Base-by-base conservation (phyloP, 2,797 vertebrate species). In the Rhinatrema bivittatum region DNA sequence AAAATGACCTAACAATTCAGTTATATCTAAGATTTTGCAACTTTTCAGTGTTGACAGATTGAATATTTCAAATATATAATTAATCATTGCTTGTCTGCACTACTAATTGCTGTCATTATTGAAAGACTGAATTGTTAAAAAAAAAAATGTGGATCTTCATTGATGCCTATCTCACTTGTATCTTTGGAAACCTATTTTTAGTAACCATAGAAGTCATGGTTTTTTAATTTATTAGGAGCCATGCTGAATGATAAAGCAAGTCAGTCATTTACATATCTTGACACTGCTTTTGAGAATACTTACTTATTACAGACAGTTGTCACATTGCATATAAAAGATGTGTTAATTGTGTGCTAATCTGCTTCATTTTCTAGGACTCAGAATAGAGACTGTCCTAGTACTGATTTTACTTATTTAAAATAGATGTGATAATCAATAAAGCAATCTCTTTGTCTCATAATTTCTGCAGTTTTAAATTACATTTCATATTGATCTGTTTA, bases 201-300 rank as follows among this genome's bases (percentile, higher is more conserved):
- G 76, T 68, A 66, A 53, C 71, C 78, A 77, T 77, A 84, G 74
- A 82, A 85, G 75, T 78, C 77, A 79, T 74, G 74, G 68, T 78
- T 86, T 84, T 78, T 81, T 62, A 84, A 82, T 83, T 76, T 84
- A 76, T 82, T 81, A 83, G 57, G 45, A 57, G 53, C 70, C 60
- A 63, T 76, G 77, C 78, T 84, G 72, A 82, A 81, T 81, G 83
- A 82, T 84, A 78, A 87, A 84, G 81, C 74, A 81, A 82, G 76
- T 78, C 73, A 76, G 72, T 67, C 67, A 83, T 82, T 84, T 84
- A 68, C 73, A 78, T 84, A 82, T 84, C 79, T 82, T 85, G 79
- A 79, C 78, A 79, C 61, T 79, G 64, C 79, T 78, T 78, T 81
- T 61, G 54, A 81, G 75, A 78, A 78, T 75, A 69, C 75, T 72